phyloP scores from a whole-genome alignment of 2,113 vertebrate genomes.

The Zeus faber region DNA sequence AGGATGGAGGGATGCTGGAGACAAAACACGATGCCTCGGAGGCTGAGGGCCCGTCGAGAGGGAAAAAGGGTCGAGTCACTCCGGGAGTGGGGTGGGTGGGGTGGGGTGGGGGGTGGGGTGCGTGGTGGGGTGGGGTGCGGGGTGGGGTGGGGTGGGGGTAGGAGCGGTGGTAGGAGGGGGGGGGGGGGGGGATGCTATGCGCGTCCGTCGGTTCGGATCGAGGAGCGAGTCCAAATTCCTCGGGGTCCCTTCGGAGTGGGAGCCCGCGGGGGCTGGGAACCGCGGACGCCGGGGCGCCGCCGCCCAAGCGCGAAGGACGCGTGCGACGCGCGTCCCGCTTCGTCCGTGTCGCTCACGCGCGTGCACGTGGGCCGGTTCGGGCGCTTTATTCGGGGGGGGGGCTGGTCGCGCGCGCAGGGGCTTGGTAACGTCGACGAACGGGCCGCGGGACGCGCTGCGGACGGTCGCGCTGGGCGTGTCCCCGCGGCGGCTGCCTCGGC shows the following conservation, averaged over 20 bases:
- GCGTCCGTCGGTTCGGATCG: slow-evolving; percentile 73
- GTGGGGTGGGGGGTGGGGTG: slow-evolving; percentile 38
- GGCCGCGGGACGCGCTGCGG: slow-evolving; percentile 43
- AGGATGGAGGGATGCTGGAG: slow-evolving; percentile 65
- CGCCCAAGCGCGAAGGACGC: too few species aligned
- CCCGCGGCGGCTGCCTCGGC: slow-evolving; percentile 56
- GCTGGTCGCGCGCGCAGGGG: too few species aligned
- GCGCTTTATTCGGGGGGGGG: slow-evolving; percentile 28
- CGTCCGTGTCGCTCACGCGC: too few species aligned
- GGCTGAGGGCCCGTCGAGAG: slow-evolving; percentile 72
- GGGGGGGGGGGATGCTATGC: slow-evolving; percentile 55
- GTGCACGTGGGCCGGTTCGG: slow-evolving; percentile 48
- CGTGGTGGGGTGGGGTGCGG: slow-evolving; percentile 36
- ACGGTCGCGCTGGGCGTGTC: slow-evolving; percentile 74
- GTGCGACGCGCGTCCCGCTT: too few species aligned
- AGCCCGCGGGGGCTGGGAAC: slow-evolving; percentile 63
- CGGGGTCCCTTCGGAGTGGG: too few species aligned
- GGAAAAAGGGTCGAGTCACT: slow-evolving; percentile 77
- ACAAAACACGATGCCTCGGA: slow-evolving; percentile 79
- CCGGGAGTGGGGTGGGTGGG: slow-evolving; percentile 46
- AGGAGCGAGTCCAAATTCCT: slow-evolving; percentile 74
- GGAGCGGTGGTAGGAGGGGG: too few species aligned
- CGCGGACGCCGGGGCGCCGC: slow-evolving; percentile 50
- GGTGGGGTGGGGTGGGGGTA: slow-evolving; percentile 36
- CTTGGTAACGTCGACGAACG: slow-evolving; percentile 47